Base-by-base conservation (phyloP, 2,113 vertebrate genomes). In the Hemiprocne comata region DNA sequence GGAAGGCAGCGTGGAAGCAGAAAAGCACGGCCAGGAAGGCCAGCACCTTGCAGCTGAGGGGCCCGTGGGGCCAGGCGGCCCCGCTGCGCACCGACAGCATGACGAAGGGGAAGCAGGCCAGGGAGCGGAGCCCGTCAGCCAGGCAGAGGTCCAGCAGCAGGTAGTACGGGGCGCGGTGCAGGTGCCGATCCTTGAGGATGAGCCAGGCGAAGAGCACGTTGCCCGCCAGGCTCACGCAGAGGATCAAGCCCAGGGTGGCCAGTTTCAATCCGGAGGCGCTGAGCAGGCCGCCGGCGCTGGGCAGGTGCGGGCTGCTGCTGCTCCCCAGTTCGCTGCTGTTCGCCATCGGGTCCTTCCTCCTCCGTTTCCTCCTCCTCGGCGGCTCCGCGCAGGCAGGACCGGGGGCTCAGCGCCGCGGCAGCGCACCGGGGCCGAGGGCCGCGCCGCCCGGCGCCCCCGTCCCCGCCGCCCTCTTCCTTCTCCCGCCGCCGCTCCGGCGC, bases 1-100 rank as follows among this genome's bases (percentile, higher is more conserved):
- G 97, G 95, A 99, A 99, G 96, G 99, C 99, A 74, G 99, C 98
- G 96, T 99, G 99, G 98, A 99, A 99, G 97, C 99, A 99, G 98
- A 99, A 99, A 60, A 99, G 98, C 82, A 99, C 99, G 40, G 99
- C 98, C 96, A 99, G 92, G 97, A 99, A 99, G 89, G 99, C 99
- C 91, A 99, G 97, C 94, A 99, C 97, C 98, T 99, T 99, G 98
- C 99, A 99, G 98, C 98, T 98, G 70, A 99, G 98, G 33, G 97
- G 96, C 83, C 98, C 98, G 96, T 98, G 98, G 73, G 98, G 97
- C 98, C 99, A 99, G 87, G 98, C 96, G 13, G 98, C 98, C 75
- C 99, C 99, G 84, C 98, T 98, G 97, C 98, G 94, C 97, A 99
- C 98, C 10, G 99, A 98, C 84, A 98, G 98, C 99, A 99, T 99